Conservation (phyloP, 2,113 vertebrate genomes). For the Cinclus mexicanus region DNA sequence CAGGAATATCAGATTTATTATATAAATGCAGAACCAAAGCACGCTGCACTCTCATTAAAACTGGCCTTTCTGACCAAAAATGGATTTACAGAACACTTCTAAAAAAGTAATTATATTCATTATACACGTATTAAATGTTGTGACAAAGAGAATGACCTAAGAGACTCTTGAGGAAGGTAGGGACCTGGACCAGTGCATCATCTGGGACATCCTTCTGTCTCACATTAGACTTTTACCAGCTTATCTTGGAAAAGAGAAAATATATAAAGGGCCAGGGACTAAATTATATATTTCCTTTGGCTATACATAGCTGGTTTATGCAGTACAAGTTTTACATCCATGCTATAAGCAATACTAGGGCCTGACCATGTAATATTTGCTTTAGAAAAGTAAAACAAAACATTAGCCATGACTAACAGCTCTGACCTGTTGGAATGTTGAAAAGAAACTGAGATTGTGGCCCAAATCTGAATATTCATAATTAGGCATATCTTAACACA, state of each 20-base stretch:
- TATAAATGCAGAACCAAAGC: background rate
- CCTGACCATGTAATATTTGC: background rate
- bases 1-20: background rate
- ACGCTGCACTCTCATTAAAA: background rate
- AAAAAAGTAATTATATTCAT: background rate
- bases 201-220: background rate
- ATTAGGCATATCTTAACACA: background rate
- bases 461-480: background rate
- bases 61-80: background rate
- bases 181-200: background rate
- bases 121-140: background rate
- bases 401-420: background rate
- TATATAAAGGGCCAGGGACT: background rate
- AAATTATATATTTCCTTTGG: background rate
- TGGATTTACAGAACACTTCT: background rate
- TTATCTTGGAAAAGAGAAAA: background rate
- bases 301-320: background rate
- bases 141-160: background rate
- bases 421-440: background rate
- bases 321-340: background rate
- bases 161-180: background rate
- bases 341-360: background rate
- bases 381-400: slow-evolving; percentile 13
- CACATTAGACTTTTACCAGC: background rate
- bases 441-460: background rate